These are phyloP conservation scores for Heliconius erato DNA, from an alignment of 2,888 invertebrate species.

Conservation along the genomic window DNA sequence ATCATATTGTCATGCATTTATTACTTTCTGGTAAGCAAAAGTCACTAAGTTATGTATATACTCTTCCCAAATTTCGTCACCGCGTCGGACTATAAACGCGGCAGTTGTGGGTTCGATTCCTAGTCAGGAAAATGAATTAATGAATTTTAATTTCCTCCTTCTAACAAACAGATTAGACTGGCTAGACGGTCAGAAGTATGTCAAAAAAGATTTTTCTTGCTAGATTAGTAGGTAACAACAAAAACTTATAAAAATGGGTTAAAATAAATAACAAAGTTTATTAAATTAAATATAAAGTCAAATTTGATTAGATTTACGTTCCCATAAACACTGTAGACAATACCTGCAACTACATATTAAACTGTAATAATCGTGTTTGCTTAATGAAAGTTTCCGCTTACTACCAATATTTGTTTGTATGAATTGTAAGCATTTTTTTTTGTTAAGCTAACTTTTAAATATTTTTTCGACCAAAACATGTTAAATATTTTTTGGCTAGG, in stretches of 20 bases:
- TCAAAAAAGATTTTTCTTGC: too few relatives aligned
- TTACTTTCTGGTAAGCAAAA: neutral
- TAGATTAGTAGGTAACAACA: neutral
- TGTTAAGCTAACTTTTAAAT: too few relatives aligned
- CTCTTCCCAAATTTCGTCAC: neutral
- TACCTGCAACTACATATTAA: constrained; percentile 8
- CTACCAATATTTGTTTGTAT: neutral
- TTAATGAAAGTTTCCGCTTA: neutral
- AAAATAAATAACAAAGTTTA: neutral
- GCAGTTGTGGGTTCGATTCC: neutral
- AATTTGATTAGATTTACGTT: neutral
- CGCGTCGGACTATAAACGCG: neutral
- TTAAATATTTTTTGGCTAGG: too few relatives aligned
- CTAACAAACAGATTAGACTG: too few relatives aligned
- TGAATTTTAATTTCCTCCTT: neutral
- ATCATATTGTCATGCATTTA: neutral
- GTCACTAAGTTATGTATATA: too few relatives aligned
- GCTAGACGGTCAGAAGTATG: too few relatives aligned
- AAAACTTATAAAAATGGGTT: neutral
- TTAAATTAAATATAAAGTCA: neutral
- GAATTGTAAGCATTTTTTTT: constrained; percentile 2
- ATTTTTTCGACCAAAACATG: too few relatives aligned
- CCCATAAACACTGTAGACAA: neutral
- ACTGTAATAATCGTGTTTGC: constrained; percentile 8
- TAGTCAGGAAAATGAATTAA: neutral